Evolutionary conservation across 2,888 invertebrate species (phyloP).

Genomic region (Nineta flava): DNA sequence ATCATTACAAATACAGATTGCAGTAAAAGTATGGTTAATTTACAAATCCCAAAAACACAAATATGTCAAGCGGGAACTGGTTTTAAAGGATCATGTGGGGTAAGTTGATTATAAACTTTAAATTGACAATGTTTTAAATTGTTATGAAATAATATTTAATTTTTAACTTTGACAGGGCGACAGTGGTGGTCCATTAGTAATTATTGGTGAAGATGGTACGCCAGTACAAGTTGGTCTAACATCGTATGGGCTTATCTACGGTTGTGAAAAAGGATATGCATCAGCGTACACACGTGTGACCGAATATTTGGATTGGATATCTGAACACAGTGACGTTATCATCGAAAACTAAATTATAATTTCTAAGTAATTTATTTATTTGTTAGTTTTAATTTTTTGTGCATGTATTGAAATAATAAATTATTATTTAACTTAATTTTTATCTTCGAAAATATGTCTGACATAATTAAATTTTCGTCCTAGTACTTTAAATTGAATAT

Average conservation of each 20-base stretch:
- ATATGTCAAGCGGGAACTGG: neutral
- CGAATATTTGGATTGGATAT: conserved; percentile 16
- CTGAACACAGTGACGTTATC: conserved; percentile 6
- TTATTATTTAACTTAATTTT: too few relatives aligned
- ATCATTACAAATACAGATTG: neutral
- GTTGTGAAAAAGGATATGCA: conserved; percentile 16
- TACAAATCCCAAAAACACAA: neutral
- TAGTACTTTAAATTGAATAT: too few relatives aligned
- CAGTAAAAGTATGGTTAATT: neutral
- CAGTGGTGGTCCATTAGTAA: conserved; percentile 18
- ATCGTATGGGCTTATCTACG: conserved; percentile 15
- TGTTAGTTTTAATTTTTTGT: too few relatives aligned
- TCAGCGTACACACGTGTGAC: conserved; percentile 17
- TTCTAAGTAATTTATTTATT: too few relatives aligned
- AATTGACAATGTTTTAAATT: too few relatives aligned
- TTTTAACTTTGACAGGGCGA: conserved; percentile 15
- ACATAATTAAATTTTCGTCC: too few relatives aligned
- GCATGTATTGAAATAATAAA: too few relatives aligned
- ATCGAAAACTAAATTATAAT: neutral
- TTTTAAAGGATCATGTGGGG: conserved; percentile 13
- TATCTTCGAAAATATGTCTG: too few relatives aligned
- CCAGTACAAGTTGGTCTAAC: conserved; percentile 15
- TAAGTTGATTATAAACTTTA: conserved; percentile 19
- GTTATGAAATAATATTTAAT: too few relatives aligned
- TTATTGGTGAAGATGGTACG: conserved; percentile 8